These are phyloP conservation scores for Drosophila conformis DNA, from an alignment of 2,888 invertebrate genomes.

Conservation along the genomic window DNA sequence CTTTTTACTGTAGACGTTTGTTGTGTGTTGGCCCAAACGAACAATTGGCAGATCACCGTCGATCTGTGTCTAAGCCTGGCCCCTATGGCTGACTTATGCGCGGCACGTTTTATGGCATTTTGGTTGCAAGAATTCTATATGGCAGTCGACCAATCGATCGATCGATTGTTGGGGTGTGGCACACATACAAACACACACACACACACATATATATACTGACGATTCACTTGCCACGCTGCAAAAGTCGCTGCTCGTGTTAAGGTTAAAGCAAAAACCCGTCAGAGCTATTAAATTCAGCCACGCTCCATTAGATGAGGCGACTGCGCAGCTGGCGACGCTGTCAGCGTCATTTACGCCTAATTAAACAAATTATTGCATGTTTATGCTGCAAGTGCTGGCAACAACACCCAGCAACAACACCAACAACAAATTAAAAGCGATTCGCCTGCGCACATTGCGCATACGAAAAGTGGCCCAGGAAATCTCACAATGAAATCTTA, in stretches of 20 bases:
- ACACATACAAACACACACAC: constrained; percentile 12
- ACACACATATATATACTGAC: constrained; percentile 21
- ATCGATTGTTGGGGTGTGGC: constrained; percentile 58
- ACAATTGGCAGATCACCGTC: constrained; percentile 60
- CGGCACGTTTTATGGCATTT: constrained; percentile 61
- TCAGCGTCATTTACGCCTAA: constrained; percentile 76
- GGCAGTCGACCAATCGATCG: constrained; percentile 24
- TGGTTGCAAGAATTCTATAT: constrained; percentile 58
- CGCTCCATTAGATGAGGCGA: constrained; percentile 71
- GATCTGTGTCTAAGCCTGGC: constrained; percentile 12
- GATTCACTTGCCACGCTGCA: constrained; percentile 64
- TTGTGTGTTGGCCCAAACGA: constrained; percentile 25
- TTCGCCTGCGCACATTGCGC: constrained; percentile 46
- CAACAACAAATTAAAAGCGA: constrained; percentile 24
- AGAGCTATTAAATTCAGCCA: constrained; percentile 72
- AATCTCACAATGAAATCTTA: constrained; percentile 76
- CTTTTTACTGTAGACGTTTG: constrained; percentile 25
- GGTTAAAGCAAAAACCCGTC: constrained; percentile 67
- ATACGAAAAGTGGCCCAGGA: constrained; percentile 69
- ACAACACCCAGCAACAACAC: constrained; percentile 17
- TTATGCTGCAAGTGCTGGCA: constrained; percentile 60
- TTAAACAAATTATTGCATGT: constrained; percentile 78
- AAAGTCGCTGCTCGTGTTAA: constrained; percentile 51
- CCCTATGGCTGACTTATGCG: constrained; percentile 44
- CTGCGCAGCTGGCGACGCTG: constrained; percentile 48